Percentiles rank a stretch among this genome's conserved stretches.
Conservation (phyloP, 2,797 vertebrate genomes). For the Babyrousa celebensis region DNA sequence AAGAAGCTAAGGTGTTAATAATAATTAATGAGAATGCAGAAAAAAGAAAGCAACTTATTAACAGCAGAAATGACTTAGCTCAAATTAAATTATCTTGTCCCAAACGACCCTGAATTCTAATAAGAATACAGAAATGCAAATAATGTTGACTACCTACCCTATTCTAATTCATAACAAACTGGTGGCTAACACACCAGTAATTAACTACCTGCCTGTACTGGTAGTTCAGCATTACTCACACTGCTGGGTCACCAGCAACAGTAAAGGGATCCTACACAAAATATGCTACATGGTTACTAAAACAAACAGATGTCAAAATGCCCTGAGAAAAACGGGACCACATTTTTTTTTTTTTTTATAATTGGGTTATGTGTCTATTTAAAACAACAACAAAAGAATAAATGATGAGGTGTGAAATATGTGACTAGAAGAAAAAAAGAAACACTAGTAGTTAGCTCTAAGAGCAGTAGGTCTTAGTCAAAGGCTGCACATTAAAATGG, state of each 20-base stretch:
- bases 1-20: not conserved
- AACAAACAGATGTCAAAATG: not conserved
- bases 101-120: conserved; percentile 47
- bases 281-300: not conserved
- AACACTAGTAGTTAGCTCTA: not conserved
- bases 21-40: not conserved
- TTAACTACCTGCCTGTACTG: not conserved
- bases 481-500: not conserved
- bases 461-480: conserved; percentile 24
- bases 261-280: conserved; percentile 6
- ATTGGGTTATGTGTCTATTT: not conserved
- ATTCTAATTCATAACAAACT: not conserved
- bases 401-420: not conserved
- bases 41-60: conserved; percentile 1
- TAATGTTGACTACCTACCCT: conserved; percentile 24
- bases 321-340: not conserved
- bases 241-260: not conserved
- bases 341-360: not conserved
- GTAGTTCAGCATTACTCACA: not conserved
- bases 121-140: conserved; percentile 22
- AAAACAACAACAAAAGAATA: not conserved
- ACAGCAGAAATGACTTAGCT: conserved; percentile 55
- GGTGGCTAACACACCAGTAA: not conserved
- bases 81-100: conserved; percentile 24
- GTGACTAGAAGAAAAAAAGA: conserved; percentile 24